Conservation (phyloP, 2,888 invertebrate genomes). For the Desoria tigrina region DNA sequence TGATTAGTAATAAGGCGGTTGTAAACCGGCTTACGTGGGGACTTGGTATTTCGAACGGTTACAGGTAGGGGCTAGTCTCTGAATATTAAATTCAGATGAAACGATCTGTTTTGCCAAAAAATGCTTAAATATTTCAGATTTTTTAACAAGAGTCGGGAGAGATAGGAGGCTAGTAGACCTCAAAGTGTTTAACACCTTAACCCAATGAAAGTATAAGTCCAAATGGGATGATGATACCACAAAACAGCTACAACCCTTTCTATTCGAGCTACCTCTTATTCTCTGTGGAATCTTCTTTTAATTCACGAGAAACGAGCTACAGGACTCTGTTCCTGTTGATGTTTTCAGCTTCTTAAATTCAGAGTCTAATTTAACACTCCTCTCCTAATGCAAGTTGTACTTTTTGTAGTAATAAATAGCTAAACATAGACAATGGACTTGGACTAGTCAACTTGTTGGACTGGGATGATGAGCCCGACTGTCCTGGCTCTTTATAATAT, state of each 20-base stretch:
- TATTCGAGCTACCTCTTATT: background rate
- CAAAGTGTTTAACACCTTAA: no score
- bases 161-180: no score
- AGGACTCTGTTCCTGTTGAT: background rate
- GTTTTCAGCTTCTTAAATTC: background rate
- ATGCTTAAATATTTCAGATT: no score
- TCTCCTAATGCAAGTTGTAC: background rate
- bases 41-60: no score
- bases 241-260: no score
- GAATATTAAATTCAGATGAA: no score
- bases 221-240: no score
- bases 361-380: background rate
- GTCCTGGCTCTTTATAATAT: background rate
- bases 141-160: no score
- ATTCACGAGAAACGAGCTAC: background rate
- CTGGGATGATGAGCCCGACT: background rate
- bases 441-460: background rate
- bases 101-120: no score
- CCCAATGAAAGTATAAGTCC: no score
- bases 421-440: background rate
- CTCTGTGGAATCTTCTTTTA: background rate
- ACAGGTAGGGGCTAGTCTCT: no score
- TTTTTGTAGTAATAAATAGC: background rate
- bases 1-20: background rate
- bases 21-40: constrained; percentile 10